Base-by-base conservation (phyloP, 2,888 invertebrate species). In the Rambutsinella grinnellia region DNA sequence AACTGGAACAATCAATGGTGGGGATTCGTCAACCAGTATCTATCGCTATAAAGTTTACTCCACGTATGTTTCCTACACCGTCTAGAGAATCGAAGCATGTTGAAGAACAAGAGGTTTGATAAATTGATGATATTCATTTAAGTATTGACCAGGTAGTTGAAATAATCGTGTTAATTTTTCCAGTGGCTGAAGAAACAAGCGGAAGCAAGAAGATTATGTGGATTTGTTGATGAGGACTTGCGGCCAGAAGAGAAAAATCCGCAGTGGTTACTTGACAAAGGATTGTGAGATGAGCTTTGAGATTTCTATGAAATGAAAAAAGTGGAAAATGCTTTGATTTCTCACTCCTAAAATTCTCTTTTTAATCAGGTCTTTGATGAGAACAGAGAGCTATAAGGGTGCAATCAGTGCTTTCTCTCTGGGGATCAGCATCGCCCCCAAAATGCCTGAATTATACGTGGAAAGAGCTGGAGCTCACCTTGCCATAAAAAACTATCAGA, bases 331-430 rank as follows among this genome's bases (percentile, higher is more conserved):
- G 53, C 21, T 26, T 47, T 49, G 21, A 21, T 23, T 61, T 61
- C 47, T 47, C n/a, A n/a, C 47, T 58, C 36, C 36, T 54, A 19
- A 6, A n/a, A 44, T 47, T 63, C 65, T 75, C 17, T 60, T 75
- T 63, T 57, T 67, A 85, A 85, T 44, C 86, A 90, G 90, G 85
- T 91, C 92, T 78, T 93, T 95, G 86, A 91, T 93, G 86, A 90
- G 91, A 79, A 89, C 88, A 75, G 91, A 91, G 27, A 94, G 95
- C 87, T 93, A 91, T 85, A 88, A 93, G 70, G 94, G 92, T 1
- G 95, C 95, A 0, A 88, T 95, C 61, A 94, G 93, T 85, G 95
- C 94, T 8, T 95, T 93, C 85, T 90, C 90, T 28, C 93, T 93
- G 85, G 95, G 93, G 0, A 91, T 95, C 69, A 90, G 91, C 80